Conservation (phyloP, 2,797 vertebrate species). For the Enteromius thamalakanensis region DNA sequence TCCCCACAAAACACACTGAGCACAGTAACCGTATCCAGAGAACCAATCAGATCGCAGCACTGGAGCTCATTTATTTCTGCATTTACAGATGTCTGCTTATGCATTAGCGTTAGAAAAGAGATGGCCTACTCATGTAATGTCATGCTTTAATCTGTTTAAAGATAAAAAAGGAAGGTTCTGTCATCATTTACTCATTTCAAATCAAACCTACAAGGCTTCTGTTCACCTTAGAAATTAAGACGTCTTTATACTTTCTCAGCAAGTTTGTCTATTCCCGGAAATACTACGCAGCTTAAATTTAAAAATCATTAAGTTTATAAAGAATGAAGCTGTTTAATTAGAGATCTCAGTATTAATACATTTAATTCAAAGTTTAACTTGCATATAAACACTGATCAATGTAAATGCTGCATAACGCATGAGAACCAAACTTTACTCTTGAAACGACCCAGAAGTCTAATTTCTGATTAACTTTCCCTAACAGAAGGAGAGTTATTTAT, state of each 20-base stretch:
- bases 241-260: neutral
- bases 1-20: conserved; percentile 27
- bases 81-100: conserved; percentile 4
- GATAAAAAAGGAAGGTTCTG: neutral
- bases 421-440: neutral
- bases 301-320: neutral
- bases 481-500: neutral
- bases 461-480: neutral
- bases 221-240: neutral
- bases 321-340: neutral
- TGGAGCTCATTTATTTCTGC: no score
- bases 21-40: neutral
- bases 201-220: neutral
- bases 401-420: neutral
- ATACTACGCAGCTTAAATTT: neutral
- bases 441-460: neutral
- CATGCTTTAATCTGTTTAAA: conserved; percentile 52
- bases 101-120: conserved; percentile 52
- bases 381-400: neutral
- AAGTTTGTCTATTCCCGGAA: neutral
- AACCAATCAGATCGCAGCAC: conserved; percentile 36
- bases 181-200: neutral
- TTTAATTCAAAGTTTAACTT: neutral
- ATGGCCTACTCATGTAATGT: conserved; percentile 40
- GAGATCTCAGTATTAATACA: neutral